Evolutionary conservation across 2,888 invertebrate species (phyloP).

Genomic region (Cheilosia urbana): DNA sequence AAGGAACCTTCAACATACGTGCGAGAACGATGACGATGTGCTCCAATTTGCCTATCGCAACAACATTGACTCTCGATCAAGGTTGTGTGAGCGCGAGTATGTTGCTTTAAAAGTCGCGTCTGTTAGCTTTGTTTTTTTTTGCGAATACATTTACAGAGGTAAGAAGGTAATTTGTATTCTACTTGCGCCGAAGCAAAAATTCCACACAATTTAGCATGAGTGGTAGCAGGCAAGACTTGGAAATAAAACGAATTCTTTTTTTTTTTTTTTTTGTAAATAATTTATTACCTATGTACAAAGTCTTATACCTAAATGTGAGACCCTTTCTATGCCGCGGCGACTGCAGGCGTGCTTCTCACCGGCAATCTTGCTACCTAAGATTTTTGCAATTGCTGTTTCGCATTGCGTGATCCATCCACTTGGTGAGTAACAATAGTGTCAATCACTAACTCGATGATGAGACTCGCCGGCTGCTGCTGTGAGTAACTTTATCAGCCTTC

Average conservation of each 20-base stretch:
- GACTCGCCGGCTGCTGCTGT: conserved; percentile 35
- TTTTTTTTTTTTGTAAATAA: conserved; percentile 59
- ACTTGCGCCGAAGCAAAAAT: conserved; percentile 40
- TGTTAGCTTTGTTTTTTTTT: conserved; percentile 43
- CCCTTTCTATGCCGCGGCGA: background rate
- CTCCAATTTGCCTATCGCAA: conserved; percentile 64
- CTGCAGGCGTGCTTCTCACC: background rate
- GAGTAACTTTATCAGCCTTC: conserved; percentile 43
- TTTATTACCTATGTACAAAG: conserved; percentile 59
- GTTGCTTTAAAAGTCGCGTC: conserved; percentile 58
- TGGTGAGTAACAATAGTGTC: too few species aligned
- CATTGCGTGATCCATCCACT: too few species aligned
- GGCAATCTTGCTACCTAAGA: conserved; percentile 29
- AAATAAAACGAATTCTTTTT: conserved; percentile 9
- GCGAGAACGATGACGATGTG: conserved; percentile 50
- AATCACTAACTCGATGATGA: background rate
- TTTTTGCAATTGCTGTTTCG: too few species aligned
- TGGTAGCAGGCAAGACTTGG: background rate
- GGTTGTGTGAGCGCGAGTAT: conserved; percentile 55
- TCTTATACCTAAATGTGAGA: conserved; percentile 52
- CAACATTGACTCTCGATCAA: conserved; percentile 70
- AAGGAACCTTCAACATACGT: conserved; percentile 59
- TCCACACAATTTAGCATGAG: conserved; percentile 26
- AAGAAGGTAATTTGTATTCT: conserved; percentile 62
- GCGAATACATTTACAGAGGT: conserved; percentile 30